Evolutionary conservation across 2,888 invertebrate species (phyloP).

Genomic region (Andrena trimmerana): DNA sequence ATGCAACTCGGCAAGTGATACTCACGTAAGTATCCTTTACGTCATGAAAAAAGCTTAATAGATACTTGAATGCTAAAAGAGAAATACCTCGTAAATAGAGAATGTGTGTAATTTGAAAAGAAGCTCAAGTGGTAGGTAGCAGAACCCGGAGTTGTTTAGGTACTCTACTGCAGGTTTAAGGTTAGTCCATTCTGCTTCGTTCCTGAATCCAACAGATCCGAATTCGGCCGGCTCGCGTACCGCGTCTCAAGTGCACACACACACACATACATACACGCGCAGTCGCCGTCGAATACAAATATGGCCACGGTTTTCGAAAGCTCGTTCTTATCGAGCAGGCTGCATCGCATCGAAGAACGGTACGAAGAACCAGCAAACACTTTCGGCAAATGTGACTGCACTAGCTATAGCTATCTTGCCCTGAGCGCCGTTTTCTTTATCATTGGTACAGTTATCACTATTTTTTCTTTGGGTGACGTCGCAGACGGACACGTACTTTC

Average conservation of each 20-base stretch:
- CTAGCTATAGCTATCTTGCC: constrained; percentile 89
- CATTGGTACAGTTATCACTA: constrained; percentile 88
- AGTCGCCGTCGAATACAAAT: constrained; percentile 75
- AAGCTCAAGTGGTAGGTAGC: neutral
- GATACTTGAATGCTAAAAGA: neutral
- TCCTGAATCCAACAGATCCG: constrained; percentile 15
- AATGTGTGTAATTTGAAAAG: constrained; percentile 6
- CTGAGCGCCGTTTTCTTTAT: constrained; percentile 88
- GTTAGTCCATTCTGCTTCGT: constrained; percentile 43
- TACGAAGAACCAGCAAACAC: constrained; percentile 87
- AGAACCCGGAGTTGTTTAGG: neutral
- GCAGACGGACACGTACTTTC: constrained; percentile 88
- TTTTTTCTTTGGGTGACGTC: constrained; percentile 87
- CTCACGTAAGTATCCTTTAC: too few species aligned
- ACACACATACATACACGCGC: constrained; percentile 13
- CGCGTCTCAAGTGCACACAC: too few species aligned
- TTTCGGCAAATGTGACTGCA: constrained; percentile 89
- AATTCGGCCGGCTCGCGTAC: constrained; percentile 20
- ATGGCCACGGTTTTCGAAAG: constrained; percentile 89
- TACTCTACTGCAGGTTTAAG: constrained; percentile 1
- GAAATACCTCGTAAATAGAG: constrained; percentile 2
- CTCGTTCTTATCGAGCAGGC: constrained; percentile 88
- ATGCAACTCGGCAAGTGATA: too few species aligned
- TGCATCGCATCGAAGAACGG: constrained; percentile 87
- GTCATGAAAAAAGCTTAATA: neutral